A percentile compares a stretch with the other conserved stretches of the same genome.
These are phyloP conservation scores for Nymphalis urticae DNA, from an alignment of 2,888 invertebrate genomes.

Conservation along the genomic window DNA sequence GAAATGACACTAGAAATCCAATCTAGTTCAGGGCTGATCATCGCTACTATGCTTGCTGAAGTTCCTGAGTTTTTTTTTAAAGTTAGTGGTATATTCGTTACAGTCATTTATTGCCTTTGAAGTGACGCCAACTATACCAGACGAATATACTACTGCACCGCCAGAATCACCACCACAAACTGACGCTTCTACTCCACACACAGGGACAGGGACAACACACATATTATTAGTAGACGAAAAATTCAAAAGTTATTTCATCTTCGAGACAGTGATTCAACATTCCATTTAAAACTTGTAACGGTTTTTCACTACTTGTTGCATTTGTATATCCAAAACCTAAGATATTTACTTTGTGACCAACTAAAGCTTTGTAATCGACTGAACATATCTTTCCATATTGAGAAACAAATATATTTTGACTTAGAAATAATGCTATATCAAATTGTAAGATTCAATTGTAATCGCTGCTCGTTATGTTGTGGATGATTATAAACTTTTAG, in stretches of 20 bases:
- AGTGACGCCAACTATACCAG: not conserved
- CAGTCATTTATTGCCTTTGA: not conserved
- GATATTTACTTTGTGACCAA: slow-evolving; percentile 2
- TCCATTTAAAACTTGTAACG: slow-evolving; percentile 1
- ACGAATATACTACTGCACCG: slow-evolving; percentile 4
- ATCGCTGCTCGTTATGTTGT: not conserved
- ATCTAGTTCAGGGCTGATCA: too few relatives aligned
- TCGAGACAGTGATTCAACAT: not conserved
- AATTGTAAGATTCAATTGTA: not conserved
- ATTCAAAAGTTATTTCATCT: not conserved
- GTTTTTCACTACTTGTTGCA: not conserved
- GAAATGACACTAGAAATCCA: too few relatives aligned
- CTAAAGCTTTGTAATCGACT: slow-evolving; percentile 1
- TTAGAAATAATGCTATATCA: not conserved
- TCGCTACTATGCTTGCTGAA: not conserved
- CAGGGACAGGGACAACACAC: slow-evolving; percentile 4
- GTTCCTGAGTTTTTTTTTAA: not conserved
- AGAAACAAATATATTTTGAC: slow-evolving; percentile 6
- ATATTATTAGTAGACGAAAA: not conserved
- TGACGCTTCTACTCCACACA: not conserved
- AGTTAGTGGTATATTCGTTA: not conserved
- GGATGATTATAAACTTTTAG: slow-evolving; percentile 5
- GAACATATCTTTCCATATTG: slow-evolving; percentile 11
- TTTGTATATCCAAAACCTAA: slow-evolving; percentile 1
- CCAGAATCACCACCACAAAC: slow-evolving; percentile 7